These are phyloP conservation scores for Styela plicata DNA, from an alignment of 23 tunicate genomes.

Conservation along the genomic window DNA sequence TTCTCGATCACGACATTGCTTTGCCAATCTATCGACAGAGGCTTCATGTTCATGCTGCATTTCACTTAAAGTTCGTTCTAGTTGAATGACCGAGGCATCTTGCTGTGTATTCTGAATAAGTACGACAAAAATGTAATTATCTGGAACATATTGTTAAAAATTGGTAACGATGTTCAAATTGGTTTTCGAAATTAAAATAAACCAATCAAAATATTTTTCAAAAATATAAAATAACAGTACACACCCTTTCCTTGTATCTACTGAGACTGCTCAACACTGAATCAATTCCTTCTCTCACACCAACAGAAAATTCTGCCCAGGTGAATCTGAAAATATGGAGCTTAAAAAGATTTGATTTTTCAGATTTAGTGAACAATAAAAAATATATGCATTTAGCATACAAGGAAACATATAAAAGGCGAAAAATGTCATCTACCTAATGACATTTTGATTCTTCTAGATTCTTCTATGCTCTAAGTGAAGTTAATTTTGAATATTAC, in stretches of 20 bases:
- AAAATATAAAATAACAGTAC: background rate
- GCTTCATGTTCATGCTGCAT: conserved; percentile 82
- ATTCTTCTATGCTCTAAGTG: no score
- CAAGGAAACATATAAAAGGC: no score
- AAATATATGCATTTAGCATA: no score
- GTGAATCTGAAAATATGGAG: conserved; percentile 58
- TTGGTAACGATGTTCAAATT: no score
- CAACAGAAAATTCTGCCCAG: conserved; percentile 76
- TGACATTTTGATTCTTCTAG: no score
- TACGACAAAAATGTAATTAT: no score
- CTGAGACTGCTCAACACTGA: conserved; percentile 46
- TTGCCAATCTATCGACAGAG: conserved; percentile 84
- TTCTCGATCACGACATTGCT: conserved; percentile 82
- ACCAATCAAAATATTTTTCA: background rate
- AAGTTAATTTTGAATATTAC: no score
- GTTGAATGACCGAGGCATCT: conserved; percentile 52
- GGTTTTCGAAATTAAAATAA: background rate
- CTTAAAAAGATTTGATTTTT: no score
- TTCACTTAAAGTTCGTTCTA: conserved; percentile 63
- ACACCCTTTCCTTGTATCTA: conserved; percentile 65
- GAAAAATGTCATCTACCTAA: no score
- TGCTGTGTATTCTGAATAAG: conserved; percentile 48
- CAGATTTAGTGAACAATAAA: no score
- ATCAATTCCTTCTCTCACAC: conserved; percentile 69
- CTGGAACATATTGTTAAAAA: no score